These are phyloP conservation scores for Australoheros facetus DNA, from an alignment of 2,797 vertebrate genomes.

Conservation along the genomic window DNA sequence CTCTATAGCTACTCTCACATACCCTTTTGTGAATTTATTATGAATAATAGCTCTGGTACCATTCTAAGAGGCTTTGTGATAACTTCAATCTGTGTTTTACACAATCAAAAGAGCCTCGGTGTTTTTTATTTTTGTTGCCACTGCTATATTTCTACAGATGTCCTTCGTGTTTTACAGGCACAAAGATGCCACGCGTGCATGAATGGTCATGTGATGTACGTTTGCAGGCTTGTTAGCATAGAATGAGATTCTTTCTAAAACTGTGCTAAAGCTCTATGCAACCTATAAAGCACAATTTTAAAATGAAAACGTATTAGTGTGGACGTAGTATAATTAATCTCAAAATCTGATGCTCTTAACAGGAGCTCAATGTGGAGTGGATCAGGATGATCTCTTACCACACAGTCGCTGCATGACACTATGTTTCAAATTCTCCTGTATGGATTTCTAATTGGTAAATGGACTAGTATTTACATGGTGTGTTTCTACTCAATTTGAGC, in stretches of 20 bases:
- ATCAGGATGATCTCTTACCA: conserved; percentile 41
- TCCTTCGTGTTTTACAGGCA: not conserved
- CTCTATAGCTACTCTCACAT: no score
- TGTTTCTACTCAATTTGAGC: not conserved
- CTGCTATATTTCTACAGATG: not conserved
- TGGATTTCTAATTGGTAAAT: conserved; percentile 9
- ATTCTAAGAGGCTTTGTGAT: no score
- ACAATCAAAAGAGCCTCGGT: not conserved
- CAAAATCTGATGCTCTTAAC: conserved; percentile 40
- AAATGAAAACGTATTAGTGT: not conserved
- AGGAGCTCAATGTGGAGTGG: conserved; percentile 25
- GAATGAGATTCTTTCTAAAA: not conserved
- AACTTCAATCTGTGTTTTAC: no score
- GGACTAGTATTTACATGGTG: not conserved
- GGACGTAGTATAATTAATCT: not conserved
- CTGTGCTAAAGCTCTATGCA: not conserved
- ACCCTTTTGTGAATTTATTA: no score
- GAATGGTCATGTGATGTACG: not conserved
- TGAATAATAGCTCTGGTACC: no score
- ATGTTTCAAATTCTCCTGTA: conserved; percentile 42
- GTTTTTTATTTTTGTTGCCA: not conserved
- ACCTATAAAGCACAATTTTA: not conserved
- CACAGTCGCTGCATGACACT: conserved; percentile 2
- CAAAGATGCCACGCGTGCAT: not conserved
- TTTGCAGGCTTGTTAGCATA: not conserved